Conservation (phyloP, 2,888 invertebrate genomes). For the Temnothorax ravouxi region DNA sequence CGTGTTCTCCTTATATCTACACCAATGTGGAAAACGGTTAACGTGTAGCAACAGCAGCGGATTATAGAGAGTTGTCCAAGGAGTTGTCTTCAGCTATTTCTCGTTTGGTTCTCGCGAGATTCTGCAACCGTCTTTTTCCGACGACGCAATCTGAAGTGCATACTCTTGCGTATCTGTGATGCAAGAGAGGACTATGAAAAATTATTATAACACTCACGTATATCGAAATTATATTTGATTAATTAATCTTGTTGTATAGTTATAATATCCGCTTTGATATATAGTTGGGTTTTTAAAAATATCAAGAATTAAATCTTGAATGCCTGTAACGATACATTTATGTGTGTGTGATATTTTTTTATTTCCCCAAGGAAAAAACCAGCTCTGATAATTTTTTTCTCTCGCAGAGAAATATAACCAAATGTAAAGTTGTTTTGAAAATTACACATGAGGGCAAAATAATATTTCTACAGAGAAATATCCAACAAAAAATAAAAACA, state of each 20-base stretch:
- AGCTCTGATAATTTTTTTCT: not conserved
- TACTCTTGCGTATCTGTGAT: not conserved
- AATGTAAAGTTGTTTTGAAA: not conserved
- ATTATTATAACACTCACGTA: not conserved
- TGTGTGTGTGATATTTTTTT: too few species aligned
- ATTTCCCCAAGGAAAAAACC: not conserved
- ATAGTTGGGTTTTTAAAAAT: not conserved
- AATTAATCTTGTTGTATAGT: not conserved
- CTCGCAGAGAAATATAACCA: not conserved
- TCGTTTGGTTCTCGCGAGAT: conserved; percentile 19
- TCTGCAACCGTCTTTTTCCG: not conserved
- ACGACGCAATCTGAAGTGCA: not conserved
- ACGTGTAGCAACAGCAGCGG: not conserved
- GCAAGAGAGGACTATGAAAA: not conserved
- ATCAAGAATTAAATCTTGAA: not conserved
- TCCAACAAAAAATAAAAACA: not conserved
- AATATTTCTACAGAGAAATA: not conserved
- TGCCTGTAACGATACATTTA: not conserved
- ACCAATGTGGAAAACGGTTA: not conserved
- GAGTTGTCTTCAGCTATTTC: not conserved
- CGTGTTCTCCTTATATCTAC: not conserved
- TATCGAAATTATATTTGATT: not conserved
- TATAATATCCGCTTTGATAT: not conserved
- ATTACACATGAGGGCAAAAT: not conserved
- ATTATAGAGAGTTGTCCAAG: too few species aligned